phyloP scores from a whole-genome alignment of 1,140 invertebrate genomes.

The Artemia franciscana region DNA sequence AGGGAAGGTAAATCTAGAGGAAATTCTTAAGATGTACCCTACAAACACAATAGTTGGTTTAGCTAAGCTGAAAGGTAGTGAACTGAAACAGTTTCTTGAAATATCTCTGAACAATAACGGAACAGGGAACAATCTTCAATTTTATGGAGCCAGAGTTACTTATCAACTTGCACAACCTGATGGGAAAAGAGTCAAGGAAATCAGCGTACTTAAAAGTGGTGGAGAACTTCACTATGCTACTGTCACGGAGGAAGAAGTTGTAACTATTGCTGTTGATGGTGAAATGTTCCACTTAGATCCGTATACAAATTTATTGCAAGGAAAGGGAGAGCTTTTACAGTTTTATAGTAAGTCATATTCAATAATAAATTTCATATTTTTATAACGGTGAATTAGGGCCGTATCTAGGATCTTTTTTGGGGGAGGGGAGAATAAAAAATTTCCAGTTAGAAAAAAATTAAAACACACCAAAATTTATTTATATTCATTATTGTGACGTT shows the following conservation, averaged over 20 bases:
- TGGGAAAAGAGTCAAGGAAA: background rate
- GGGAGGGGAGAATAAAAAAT: too few species aligned
- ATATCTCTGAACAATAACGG: background rate
- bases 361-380: background rate
- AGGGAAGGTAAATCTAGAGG: too few species aligned
- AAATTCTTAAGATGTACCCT: too few species aligned
- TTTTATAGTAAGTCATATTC: background rate
- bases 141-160: background rate
- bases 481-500: too few species aligned
- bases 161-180: background rate
- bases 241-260: background rate
- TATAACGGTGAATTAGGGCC: too few species aligned
- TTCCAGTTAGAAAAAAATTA: too few species aligned
- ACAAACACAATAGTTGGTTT: background rate
- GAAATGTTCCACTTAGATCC: background rate
- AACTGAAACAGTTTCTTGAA: background rate
- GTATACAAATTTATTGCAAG: background rate
- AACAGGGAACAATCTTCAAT: background rate
- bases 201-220: background rate
- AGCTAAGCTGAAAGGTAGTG: background rate
- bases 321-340: background rate
- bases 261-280: background rate
- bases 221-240: background rate
- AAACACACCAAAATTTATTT: too few species aligned
- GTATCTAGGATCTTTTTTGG: too few species aligned